These are phyloP conservation scores for Emys orbicularis DNA, from an alignment of 2,797 vertebrate species.

Conservation along the genomic window DNA sequence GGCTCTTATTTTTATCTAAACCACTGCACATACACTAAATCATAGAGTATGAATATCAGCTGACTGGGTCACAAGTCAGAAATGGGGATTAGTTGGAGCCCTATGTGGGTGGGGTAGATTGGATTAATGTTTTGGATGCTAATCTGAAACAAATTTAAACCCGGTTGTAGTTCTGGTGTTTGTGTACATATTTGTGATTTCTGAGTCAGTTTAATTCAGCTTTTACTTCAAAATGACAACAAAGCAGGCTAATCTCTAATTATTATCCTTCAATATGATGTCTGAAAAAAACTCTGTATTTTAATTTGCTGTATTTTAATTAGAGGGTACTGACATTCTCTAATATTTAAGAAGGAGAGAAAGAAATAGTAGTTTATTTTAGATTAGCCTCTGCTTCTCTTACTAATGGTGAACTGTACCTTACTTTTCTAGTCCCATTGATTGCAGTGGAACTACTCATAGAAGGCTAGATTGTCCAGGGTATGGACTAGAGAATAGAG, in stretches of 20 bases:
- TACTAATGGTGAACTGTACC: background rate
- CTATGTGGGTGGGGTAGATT: background rate
- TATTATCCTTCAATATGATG: background rate
- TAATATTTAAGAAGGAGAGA: background rate
- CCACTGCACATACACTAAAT: background rate
- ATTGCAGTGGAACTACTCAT: background rate
- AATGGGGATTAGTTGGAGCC: background rate
- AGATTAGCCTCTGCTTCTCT: no score
- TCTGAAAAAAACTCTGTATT: no score
- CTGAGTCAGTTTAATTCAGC: background rate
- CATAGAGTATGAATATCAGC: background rate
- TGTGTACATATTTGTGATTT: background rate
- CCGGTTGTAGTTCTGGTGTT: background rate
- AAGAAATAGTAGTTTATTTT: no score
- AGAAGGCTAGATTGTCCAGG: no score
- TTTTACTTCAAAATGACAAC: background rate
- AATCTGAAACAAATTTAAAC: background rate
- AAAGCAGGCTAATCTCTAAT: background rate
- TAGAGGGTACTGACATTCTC: background rate
- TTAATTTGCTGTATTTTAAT: background rate
- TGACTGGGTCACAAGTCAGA: slow-evolving; percentile 26
- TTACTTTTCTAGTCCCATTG: background rate
- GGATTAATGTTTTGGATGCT: background rate
- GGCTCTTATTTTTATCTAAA: background rate
- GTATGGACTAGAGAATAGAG: no score